A percentile compares a stretch with the other conserved stretches of the same genome.
Evolutionary conservation across 2,797 vertebrate genomes (phyloP).

Genomic region (Danio choprae): DNA sequence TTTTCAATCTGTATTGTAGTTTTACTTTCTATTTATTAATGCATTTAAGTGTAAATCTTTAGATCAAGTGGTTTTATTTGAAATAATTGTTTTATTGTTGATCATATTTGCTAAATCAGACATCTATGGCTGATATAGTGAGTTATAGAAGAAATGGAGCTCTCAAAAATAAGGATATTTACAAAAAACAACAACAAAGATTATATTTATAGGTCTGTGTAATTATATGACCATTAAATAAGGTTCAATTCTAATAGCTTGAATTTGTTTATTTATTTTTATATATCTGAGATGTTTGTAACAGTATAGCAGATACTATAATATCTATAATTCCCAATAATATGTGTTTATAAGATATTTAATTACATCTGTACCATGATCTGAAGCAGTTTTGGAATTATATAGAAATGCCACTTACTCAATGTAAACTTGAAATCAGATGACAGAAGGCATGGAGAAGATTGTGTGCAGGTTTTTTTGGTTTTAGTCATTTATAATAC

Average conservation of each 20-base stretch:
- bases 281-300: too few relatives aligned
- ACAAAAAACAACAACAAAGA: too few relatives aligned
- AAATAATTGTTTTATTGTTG: too few relatives aligned
- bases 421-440: not conserved
- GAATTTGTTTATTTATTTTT: too few relatives aligned
- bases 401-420: not conserved
- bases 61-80: too few relatives aligned
- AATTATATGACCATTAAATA: not conserved
- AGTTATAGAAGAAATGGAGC: too few relatives aligned
- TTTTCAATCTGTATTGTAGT: too few relatives aligned
- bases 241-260: not conserved
- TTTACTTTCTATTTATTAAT: too few relatives aligned
- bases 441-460: not conserved
- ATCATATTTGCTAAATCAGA: too few relatives aligned
- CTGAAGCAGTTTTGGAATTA: not conserved
- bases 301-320: not conserved
- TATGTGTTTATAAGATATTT: not conserved
- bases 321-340: not conserved
- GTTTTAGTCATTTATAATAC: not conserved
- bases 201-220: not conserved
- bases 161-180: too few relatives aligned
- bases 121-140: too few relatives aligned
- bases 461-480: not conserved
- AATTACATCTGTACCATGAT: not conserved
- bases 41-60: too few relatives aligned